Base-by-base conservation (phyloP, 2,888 invertebrate genomes). In the Xestoiulus laeticollis region DNA sequence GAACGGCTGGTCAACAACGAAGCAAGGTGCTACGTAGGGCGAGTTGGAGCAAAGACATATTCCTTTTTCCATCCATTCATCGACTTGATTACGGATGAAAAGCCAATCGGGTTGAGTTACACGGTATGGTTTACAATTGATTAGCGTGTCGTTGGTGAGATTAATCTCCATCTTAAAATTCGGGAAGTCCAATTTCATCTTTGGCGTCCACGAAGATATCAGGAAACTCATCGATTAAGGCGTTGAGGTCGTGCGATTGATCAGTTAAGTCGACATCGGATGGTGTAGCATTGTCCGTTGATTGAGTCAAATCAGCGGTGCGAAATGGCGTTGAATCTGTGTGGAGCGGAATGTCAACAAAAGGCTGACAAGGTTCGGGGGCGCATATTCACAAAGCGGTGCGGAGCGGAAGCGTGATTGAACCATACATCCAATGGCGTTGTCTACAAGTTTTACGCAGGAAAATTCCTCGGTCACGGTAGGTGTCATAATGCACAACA, bases 1-100 rank as follows among this genome's bases (percentile, higher is more conserved):
- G n/a, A 87, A 87, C 19, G 82, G 10, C 30, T 87, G 83, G 12
- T 82, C 33, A 0, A 87, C 82, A 4, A 87, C 78, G 22, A 85
- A 53, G 19, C 19, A 32, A n/a, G 87, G 87, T 26, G 82, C 83
- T n/a, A 84, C 87, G 1, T 3, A 87, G 16, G 82, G 26, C 0
- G 87, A 85, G 16, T 32, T 84, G 38, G 83, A 87, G 19, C 26
- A n/a, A 10, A 26, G 26, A 16, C 87, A 87, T 0, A 87, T 82
- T 22, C 87, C 87, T 14, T 48, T 48, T 1, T 59, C 48, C 0
- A 48, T 14, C 1, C 48, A 48, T 8, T 48, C 48, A 10, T 48
- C 12, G 10, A 48, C 48, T 19, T n/a, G 16, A 8, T 48, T 14
- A 16, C 14, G 14, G 1, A 48, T 48, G 14, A 48, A 48, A 14